Conservation (phyloP, 2,888 invertebrate species). For the Auanema freiburgensis region DNA sequence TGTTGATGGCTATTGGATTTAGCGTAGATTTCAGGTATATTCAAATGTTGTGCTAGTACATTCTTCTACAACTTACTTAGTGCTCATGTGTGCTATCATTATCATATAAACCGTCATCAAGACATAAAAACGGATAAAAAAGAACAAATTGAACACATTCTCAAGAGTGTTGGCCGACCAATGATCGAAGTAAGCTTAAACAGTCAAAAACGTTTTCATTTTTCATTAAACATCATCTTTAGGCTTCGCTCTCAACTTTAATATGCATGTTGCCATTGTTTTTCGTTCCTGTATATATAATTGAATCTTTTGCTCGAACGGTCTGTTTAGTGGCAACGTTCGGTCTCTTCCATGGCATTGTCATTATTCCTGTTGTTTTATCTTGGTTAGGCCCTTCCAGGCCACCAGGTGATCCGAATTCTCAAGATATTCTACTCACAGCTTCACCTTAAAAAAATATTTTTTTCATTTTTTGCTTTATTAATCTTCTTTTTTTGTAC, state of each 20-base stretch:
- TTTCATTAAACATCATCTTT: neutral
- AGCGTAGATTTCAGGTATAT: conserved; percentile 79
- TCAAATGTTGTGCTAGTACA: neutral
- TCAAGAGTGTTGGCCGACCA: conserved; percentile 48
- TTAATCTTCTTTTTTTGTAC: no score
- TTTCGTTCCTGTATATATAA: conserved; percentile 54
- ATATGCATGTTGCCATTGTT: conserved; percentile 58
- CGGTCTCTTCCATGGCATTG: conserved; percentile 51
- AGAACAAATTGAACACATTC: conserved; percentile 30
- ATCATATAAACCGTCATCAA: conserved; percentile 63
- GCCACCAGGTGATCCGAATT: no score
- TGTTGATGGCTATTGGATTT: conserved; percentile 76
- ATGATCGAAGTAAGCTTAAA: conserved; percentile 46
- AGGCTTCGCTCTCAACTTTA: conserved; percentile 56
- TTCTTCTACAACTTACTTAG: conserved; percentile 67
- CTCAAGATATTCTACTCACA: no score
- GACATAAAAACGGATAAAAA: conserved; percentile 20
- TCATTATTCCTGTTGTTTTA: conserved; percentile 53
- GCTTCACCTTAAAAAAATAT: no score
- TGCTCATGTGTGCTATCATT: conserved; percentile 91
- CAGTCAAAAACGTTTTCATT: no score
- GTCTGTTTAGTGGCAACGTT: conserved; percentile 43
- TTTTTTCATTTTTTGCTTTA: no score
- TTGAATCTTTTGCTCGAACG: conserved; percentile 52
- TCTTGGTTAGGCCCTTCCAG: conserved; percentile 9